Percentiles rank a stretch among this genome's conserved stretches.
phyloP scores from a whole-genome alignment of 23 tunicate species.

The Oikopleura vanhoeffeni region DNA sequence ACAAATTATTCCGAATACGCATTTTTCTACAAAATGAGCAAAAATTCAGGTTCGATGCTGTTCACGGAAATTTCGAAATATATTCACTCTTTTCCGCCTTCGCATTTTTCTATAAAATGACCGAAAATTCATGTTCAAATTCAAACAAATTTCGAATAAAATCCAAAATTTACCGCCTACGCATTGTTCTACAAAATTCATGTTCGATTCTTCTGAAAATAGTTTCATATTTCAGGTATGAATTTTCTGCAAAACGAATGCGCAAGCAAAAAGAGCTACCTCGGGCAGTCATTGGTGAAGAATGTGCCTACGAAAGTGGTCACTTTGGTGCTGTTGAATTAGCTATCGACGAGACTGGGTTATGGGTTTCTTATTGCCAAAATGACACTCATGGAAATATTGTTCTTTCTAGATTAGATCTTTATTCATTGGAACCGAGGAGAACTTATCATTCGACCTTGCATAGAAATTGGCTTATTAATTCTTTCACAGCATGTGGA shows the following conservation, averaged over 20 bases:
- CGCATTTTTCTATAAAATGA: too few species aligned
- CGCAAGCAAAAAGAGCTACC: background rate
- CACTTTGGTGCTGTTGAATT: background rate
- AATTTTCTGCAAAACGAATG: background rate
- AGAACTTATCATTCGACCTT: background rate
- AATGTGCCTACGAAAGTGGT: background rate
- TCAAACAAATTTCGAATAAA: too few species aligned
- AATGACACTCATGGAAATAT: conserved; percentile 1
- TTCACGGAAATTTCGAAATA: too few species aligned
- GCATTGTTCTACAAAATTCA: too few species aligned
- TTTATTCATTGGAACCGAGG: background rate
- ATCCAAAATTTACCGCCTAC: too few species aligned
- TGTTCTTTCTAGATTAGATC: background rate
- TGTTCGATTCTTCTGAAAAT: too few species aligned
- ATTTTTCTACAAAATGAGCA: too few species aligned
- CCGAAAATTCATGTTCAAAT: too few species aligned
- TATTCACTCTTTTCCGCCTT: too few species aligned
- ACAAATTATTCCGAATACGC: too few species aligned
- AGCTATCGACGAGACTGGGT: conserved; percentile 1
- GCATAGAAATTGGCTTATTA: background rate
- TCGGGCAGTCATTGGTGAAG: background rate
- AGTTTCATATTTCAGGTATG: too few species aligned
- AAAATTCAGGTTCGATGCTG: too few species aligned
- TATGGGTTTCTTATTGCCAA: conserved; percentile 2
- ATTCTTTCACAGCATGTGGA: background rate